Evolutionary conservation across 2,797 vertebrate genomes (phyloP).

Genomic region (Lepilemur ruficaudatus): DNA sequence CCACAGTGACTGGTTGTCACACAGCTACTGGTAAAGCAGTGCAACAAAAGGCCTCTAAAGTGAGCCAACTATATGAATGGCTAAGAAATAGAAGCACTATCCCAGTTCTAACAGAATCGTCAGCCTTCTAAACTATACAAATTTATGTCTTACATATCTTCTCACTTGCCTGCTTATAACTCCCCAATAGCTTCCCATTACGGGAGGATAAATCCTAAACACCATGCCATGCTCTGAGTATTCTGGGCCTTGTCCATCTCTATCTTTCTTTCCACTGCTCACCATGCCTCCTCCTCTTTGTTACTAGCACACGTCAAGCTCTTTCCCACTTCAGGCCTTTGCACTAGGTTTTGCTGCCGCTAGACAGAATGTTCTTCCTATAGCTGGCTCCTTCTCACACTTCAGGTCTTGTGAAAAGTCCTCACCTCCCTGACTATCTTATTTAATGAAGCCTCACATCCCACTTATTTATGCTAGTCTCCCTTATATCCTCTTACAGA

Average conservation of each 20-base stretch:
- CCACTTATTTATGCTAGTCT: constrained; percentile 15
- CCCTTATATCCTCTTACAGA: not conserved
- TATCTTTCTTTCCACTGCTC: not conserved
- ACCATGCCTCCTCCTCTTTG: not conserved
- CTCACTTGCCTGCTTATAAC: not conserved
- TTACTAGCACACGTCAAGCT: not conserved
- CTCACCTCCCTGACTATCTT: not conserved
- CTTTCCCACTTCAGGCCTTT: not conserved
- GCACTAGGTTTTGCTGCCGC: not conserved
- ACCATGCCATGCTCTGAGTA: not conserved
- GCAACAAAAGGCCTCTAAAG: not conserved
- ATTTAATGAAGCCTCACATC: not conserved
- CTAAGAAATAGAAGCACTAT: not conserved
- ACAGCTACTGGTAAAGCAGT: not conserved
- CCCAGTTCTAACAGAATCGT: not conserved
- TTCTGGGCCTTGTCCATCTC: not conserved
- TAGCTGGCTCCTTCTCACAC: not conserved
- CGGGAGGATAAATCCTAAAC: not conserved
- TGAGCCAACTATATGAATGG: not conserved
- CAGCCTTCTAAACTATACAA: not conserved
- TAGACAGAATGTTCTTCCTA: not conserved
- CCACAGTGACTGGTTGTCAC: not conserved
- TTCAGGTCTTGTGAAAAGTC: not conserved
- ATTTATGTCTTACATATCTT: not conserved
- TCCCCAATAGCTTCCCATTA: not conserved